Conservation (phyloP, 2,888 invertebrate genomes). For the Gortyna flavago region DNA sequence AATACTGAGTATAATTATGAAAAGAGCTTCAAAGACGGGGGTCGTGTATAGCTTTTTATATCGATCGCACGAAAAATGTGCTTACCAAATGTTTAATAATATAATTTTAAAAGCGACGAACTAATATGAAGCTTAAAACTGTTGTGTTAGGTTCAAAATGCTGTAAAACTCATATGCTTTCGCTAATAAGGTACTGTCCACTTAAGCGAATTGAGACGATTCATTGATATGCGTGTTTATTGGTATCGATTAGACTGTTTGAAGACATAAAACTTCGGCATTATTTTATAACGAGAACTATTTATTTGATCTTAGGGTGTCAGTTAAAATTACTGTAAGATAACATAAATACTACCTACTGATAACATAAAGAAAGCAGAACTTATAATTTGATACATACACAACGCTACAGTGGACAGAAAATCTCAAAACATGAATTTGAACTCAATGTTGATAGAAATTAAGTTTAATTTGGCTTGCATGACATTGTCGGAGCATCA, state of each 20-base stretch:
- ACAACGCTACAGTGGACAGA: conserved; percentile 30
- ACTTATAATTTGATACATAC: neutral
- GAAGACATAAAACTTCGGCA: neutral
- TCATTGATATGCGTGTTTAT: conserved; percentile 29
- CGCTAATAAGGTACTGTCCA: conserved; percentile 44
- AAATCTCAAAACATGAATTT: conserved; percentile 3
- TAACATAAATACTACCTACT: neutral
- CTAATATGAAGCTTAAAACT: conserved; percentile 43
- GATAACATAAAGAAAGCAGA: neutral
- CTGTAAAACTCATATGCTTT: conserved; percentile 52
- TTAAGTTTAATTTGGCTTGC: conserved; percentile 60
- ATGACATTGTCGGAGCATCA: conserved; percentile 58
- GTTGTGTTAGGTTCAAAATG: conserved; percentile 31
- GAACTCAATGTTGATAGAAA: conserved; percentile 13
- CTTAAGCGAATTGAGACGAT: conserved; percentile 43
- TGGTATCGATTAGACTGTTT: conserved; percentile 29
- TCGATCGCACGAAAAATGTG: conserved; percentile 41
- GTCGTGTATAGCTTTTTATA: conserved; percentile 24
- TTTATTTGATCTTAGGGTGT: neutral
- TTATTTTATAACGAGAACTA: neutral
- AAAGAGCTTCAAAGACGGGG: conserved; percentile 17
- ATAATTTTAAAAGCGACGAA: conserved; percentile 23
- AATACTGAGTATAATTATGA: conserved; percentile 24
- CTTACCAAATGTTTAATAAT: conserved; percentile 45
- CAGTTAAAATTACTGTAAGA: neutral